Evolutionary conservation across 2,888 invertebrate species (phyloP).

Genomic region (Branchinecta sandiegonensis): DNA sequence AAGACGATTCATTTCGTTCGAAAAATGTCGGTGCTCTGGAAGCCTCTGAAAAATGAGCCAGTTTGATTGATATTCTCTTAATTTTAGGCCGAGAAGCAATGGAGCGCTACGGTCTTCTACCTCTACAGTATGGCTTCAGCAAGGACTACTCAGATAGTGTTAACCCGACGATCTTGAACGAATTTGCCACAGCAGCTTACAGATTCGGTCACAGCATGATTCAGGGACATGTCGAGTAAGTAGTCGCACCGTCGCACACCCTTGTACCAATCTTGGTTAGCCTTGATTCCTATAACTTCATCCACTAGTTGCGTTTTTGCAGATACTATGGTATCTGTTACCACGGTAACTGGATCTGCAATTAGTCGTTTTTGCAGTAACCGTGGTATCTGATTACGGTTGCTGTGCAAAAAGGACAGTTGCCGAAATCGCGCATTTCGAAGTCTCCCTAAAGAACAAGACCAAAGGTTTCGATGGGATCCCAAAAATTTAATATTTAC

Average conservation of each 20-base stretch:
- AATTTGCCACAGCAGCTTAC: slow-evolving; percentile 32
- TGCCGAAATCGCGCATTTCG: no score
- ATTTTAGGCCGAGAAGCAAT: slow-evolving; percentile 22
- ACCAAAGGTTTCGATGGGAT: no score
- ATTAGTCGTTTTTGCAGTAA: no score
- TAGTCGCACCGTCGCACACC: slow-evolving; percentile 30
- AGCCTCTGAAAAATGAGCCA: neutral
- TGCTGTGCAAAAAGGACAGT: no score
- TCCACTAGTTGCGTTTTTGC: no score
- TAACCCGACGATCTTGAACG: slow-evolving; percentile 31
- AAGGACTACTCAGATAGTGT: slow-evolving; percentile 31
- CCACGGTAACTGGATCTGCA: no score
- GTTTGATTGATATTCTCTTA: neutral
- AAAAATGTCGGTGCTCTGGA: no score
- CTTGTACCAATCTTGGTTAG: slow-evolving; percentile 31
- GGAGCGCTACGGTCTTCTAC: slow-evolving; percentile 18
- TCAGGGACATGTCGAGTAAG: slow-evolving; percentile 24
- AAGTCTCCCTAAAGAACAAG: no score
- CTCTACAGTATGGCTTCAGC: slow-evolving; percentile 30
- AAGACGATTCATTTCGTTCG: no score
- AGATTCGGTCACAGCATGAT: slow-evolving; percentile 32
- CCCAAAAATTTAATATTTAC: no score
- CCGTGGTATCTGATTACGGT: no score
- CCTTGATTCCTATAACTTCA: neutral
- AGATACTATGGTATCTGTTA: no score